Evolutionary conservation across 2,797 vertebrate species (phyloP), one percentile per base, ranked within the genome.

Genomic region (Hapalemur alaotrensis): DNA sequence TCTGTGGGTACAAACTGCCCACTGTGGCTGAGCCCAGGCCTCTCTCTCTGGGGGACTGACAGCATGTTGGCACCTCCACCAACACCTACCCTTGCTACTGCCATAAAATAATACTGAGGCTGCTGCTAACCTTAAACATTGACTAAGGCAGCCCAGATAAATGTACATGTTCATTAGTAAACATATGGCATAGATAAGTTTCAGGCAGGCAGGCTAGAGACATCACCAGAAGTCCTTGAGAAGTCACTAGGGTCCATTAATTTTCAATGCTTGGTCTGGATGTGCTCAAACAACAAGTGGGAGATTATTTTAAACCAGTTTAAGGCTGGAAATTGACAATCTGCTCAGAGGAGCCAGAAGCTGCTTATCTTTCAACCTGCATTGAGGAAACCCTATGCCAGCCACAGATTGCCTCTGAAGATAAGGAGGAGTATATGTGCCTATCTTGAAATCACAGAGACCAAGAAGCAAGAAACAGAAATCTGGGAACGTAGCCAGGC

Each of bases 361-460:
- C 69, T 88, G 84, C 59, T 54, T 94, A 35, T 89, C 95, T 95
- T 78, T 92, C 67, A 90, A 54, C 46, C 35, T 85, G 38, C 25
- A 57, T 2, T 76, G 54, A 96, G 94, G 88, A 97, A 97, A 96
- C 67, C 20, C 72, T 82, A 86, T 10, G 50, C 79, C 20, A 63
- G 52, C 54, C 91, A 86, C 81, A 96, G 97, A 97, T 75, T 93
- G 69, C 65, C 46, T 63, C 32, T 54, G 25, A 54, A 96, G 96
- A 97, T 95, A 96, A 23, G 63, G 18, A 95, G 7, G 35, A 72
- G 13, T 85, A 63, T 82, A 61, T 75, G 35, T 59, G 61, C 76
- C 54, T 95, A 83, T 97, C 96, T 95, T 70, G 57, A 97, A 96
- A 97, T 97, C 90, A 94, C 57, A 54, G 41, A 95, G 84, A 95